Percentiles rank a stretch among this genome's conserved stretches.
Evolutionary conservation across 2,113 vertebrate species (phyloP).

Genomic region (Rallus limicola): DNA sequence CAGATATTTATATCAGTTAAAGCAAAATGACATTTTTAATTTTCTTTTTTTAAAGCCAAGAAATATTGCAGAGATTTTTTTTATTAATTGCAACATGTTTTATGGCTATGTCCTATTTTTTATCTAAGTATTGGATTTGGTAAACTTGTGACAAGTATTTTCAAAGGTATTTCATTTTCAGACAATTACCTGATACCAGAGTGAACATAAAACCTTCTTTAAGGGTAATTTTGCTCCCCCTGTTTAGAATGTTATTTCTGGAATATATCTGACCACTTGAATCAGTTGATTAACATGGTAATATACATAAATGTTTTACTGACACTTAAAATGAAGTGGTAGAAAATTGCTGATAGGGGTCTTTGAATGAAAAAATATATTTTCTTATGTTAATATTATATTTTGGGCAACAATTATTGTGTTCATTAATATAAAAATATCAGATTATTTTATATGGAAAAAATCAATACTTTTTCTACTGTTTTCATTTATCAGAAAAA

Average conservation of each 20-base stretch:
- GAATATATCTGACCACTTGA: neutral
- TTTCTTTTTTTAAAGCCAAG: neutral
- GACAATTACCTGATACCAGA: neutral
- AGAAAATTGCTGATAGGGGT: neutral
- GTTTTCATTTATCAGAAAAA: neutral
- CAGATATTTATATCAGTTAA: neutral
- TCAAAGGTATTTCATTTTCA: neutral
- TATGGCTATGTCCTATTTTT: neutral
- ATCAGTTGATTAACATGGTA: neutral
- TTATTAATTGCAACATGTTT: neutral
- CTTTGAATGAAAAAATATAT: neutral
- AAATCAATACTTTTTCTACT: neutral
- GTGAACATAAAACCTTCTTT: neutral
- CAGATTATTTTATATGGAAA: neutral
- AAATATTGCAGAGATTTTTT: neutral
- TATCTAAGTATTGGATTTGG: neutral
- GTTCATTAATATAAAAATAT: neutral
- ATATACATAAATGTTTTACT: neutral
- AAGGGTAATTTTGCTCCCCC: neutral
- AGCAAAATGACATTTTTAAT: neutral
- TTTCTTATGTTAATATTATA: neutral
- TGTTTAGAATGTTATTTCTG: neutral
- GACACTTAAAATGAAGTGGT: neutral
- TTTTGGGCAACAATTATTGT: neutral
- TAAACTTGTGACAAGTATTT: neutral